Conservation (phyloP, 2,113 vertebrate genomes). For the Cephalopterus ornatus region DNA sequence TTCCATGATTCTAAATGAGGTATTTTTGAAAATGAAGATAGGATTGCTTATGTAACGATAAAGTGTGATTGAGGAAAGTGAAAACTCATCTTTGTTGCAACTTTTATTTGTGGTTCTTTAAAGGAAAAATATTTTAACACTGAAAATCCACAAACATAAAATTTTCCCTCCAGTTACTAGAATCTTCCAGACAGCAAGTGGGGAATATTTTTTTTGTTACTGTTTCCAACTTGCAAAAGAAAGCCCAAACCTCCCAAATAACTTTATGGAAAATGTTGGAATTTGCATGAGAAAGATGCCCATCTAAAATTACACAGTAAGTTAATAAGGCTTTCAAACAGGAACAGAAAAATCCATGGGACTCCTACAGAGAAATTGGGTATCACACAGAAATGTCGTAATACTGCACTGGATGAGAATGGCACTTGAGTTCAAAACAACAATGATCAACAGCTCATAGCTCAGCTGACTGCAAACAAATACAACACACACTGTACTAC, state of each 20-base stretch:
- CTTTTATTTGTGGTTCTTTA: constrained; percentile 44
- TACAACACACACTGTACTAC: constrained; percentile 83
- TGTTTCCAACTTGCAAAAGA: constrained; percentile 18
- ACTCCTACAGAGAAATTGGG: constrained; percentile 14
- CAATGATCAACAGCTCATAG: constrained; percentile 80
- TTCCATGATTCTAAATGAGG: neutral
- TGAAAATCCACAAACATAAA: constrained; percentile 17
- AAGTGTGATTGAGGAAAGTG: neutral
- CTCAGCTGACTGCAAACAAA: constrained; percentile 83
- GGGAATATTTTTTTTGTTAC: neutral
- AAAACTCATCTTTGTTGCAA: neutral
- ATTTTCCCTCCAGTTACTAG: neutral
- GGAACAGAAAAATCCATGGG: constrained; percentile 50
- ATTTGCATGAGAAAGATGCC: constrained; percentile 9
- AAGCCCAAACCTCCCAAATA: neutral
- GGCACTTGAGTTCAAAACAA: constrained; percentile 85
- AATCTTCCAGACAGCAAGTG: neutral
- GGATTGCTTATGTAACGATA: neutral
- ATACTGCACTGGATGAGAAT: constrained; percentile 75
- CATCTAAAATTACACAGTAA: constrained; percentile 52
- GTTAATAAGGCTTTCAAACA: constrained; percentile 44
- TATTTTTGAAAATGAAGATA: constrained; percentile 31
- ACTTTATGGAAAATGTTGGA: neutral
- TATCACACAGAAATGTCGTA: constrained; percentile 51
- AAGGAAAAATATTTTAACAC: constrained; percentile 3